Base-by-base conservation (phyloP, 1,140 invertebrate species). In the Drosophila sulfurigaster region DNA sequence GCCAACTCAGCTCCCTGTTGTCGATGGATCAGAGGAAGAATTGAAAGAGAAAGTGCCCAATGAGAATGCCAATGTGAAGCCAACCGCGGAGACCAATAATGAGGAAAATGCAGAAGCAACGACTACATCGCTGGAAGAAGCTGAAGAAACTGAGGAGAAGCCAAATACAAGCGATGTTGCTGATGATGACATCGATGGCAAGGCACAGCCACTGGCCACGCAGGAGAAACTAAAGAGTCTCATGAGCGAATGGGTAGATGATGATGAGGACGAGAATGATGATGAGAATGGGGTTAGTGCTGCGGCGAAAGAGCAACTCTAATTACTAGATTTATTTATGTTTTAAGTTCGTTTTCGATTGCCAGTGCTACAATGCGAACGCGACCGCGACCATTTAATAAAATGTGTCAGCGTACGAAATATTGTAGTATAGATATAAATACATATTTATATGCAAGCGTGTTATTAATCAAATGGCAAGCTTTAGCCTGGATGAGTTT, bases 271-370 rank as follows among this genome's bases (percentile, higher is more conserved):
- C 25, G 82, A 91, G 7, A 89, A 91, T 32, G 88, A 91, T 49
- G 89, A 89, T 51, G 85, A 87, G 69, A 87, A 86, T 79, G 81
- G 79, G 41, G 86, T 91, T 20, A 87, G 71, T 78, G 87, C 83
- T 65, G 78, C 70, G 66, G 77, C 82, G 71, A 87, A 90, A 38
- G 82, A 76, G 69, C 74, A 90, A 51, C 86, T 91, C 75, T 91
- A 83, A 91, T 76, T 85, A 75, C 65, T 90, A 90, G 82, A 91
- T 82, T 91, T 91, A 91, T 81, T 90, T 91, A 85, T 86, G 74
- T 91, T 91, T 75, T 90, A 91, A 91, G 81, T 81, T 75, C 25
- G 57, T 75, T 68, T 64, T 67, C 49, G 28, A 70, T 46, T 66
- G 65, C 76, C 51, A 75, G 57, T 41, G 58, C 58, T 52, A 69